These are phyloP conservation scores for Gracilinanus agilis DNA, from an alignment of 2,113 vertebrate species.

Conservation along the genomic window DNA sequence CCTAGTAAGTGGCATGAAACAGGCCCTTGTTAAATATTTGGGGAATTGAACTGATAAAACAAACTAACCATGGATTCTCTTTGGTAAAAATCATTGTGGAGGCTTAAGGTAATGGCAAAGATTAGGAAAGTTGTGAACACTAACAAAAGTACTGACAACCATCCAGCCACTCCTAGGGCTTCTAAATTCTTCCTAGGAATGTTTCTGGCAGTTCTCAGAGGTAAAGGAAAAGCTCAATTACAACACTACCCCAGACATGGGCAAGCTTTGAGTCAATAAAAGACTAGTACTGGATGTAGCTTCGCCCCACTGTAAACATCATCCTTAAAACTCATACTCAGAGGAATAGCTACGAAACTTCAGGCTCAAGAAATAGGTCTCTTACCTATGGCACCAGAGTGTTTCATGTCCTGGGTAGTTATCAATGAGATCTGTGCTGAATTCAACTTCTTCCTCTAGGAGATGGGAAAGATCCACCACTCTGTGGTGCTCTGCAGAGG, in stretches of 20 bases:
- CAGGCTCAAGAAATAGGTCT: constrained; percentile 3
- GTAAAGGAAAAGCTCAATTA: constrained; percentile 1
- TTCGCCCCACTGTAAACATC: background rate
- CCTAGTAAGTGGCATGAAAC: background rate
- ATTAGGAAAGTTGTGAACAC: background rate
- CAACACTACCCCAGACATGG: background rate
- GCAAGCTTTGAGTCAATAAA: background rate
- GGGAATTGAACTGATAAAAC: background rate
- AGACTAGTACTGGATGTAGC: background rate
- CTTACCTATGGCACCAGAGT: constrained; percentile 98
- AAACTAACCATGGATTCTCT: background rate
- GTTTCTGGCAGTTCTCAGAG: background rate
- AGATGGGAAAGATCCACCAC: constrained; percentile 76
- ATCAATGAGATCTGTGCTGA: constrained; percentile 95
- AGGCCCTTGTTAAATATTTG: background rate
- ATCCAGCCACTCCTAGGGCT: background rate
- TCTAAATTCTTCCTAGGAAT: background rate
- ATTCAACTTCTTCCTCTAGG: constrained; percentile 93
- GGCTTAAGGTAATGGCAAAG: background rate
- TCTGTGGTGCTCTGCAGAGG: constrained; percentile 72
- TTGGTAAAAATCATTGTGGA: background rate
- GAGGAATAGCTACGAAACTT: background rate
- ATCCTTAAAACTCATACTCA: background rate
- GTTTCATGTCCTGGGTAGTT: constrained; percentile 96
- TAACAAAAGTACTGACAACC: background rate